phyloP scores from a whole-genome alignment of 2,113 vertebrate species.

The Eurypyga helias region DNA sequence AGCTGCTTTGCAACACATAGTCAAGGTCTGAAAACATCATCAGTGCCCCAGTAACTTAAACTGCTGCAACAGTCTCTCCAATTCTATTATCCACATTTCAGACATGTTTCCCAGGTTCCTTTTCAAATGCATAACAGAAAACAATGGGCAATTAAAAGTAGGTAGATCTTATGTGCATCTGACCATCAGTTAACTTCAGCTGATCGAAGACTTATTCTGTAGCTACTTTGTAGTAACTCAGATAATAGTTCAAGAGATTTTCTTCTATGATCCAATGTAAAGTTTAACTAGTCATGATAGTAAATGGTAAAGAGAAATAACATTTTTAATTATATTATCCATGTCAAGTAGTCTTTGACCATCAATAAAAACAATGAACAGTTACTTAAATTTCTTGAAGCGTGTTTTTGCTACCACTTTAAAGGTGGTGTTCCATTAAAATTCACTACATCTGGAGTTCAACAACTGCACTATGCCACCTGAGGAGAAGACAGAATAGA shows the following conservation, averaged over 20 bases:
- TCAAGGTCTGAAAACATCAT: not conserved
- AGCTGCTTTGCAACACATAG: not conserved
- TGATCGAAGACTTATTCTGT: not conserved
- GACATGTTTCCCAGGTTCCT: not conserved
- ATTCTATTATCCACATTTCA: not conserved
- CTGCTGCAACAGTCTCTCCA: not conserved
- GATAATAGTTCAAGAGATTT: not conserved
- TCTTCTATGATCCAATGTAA: not conserved
- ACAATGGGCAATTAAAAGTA: not conserved
- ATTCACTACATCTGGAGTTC: not conserved
- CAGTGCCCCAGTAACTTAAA: not conserved
- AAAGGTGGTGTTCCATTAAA: not conserved
- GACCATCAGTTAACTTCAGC: not conserved
- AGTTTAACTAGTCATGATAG: not conserved
- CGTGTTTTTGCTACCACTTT: not conserved
- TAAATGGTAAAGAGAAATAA: not conserved
- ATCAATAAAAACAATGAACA: not conserved
- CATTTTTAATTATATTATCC: not conserved
- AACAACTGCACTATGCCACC: rapidly evolving
- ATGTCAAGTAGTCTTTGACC: not conserved
- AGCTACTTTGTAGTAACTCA: not conserved
- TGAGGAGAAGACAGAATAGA: not conserved
- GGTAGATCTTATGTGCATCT: not conserved
- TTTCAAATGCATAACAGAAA: not conserved
- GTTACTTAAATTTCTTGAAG: not conserved